phyloP scores from a whole-genome alignment of 2,113 vertebrate species.

The Okapia johnstoni region DNA sequence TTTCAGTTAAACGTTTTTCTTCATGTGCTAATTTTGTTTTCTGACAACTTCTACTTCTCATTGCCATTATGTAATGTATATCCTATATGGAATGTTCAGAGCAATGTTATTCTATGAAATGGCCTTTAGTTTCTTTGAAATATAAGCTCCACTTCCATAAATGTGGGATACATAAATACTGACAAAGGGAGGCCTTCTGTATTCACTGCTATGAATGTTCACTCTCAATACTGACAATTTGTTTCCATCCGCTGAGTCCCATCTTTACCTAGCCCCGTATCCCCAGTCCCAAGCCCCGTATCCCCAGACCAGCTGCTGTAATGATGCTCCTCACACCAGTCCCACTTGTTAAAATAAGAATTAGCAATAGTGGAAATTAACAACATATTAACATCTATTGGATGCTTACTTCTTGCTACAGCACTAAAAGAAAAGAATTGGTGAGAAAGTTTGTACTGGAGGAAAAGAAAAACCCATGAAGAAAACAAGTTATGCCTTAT shows the following conservation, averaged over 20 bases:
- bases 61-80: not conserved
- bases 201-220: not conserved
- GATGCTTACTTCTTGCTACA: not conserved
- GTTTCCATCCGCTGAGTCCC: not conserved
- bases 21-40: not conserved
- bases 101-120: not conserved
- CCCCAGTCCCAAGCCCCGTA: no score
- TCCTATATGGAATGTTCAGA: not conserved
- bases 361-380: not conserved
- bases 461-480: not conserved
- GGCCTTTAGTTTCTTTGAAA: slow-evolving; percentile 29
- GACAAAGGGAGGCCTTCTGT: not conserved
- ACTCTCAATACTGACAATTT: not conserved
- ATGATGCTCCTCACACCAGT: not conserved
- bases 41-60: not conserved
- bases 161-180: not conserved
- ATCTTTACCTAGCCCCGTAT: no score
- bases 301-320: not conserved
- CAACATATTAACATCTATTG: not conserved
- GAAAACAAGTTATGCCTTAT: slow-evolving; percentile 22
- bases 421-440: not conserved
- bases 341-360: not conserved
- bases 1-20: slow-evolving; percentile 15
- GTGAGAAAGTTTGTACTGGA: not conserved
- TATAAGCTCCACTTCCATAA: not conserved